Evolutionary conservation across 2,113 vertebrate genomes (phyloP), one percentile per base, ranked within the genome.

Genomic region (Furnarius figulus): DNA sequence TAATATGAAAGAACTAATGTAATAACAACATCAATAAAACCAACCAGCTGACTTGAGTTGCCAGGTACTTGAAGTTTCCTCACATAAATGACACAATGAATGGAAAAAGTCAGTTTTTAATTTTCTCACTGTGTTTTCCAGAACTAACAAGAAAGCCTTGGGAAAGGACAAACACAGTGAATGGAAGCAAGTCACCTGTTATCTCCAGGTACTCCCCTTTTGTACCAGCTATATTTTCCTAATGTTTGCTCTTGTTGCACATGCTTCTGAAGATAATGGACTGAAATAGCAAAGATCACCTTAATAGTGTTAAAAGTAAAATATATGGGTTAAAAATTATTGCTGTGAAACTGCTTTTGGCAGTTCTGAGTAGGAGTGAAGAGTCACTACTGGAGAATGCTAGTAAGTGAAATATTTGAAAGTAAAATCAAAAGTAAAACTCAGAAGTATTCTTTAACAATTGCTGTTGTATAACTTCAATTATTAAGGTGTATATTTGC

Each of bases 181-280:
- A 99, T 66, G 99, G 99, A 98, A 99, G 99, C 99, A 99, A 99
- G 97, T 99, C 99, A 42, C 99, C 99, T 81, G 99, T 99, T 90
- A 99, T 99, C 62, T 99, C 99, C 98, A 99, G 99, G 99, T 99
- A 99, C 20, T 63, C 24, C 11, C 9, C 20, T 90, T 87, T 82
- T 72, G 39, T 39, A 47, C n/a, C 68, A 83, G 19, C 50, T 79
- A 0, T 44, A 21, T 90, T 65, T 87, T 83, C 46, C 52, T 89
- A 50, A 33, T 0, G 2, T 92, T 77, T 92, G 56, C 33, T 90
- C 27, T 25, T 53, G 27, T 75, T 90, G 40, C 24, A 72, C 9
- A 2, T 81, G 42, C 44, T 79, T 42, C 52, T 89, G 17, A 71
- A 74, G 61, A 55, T 52, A 27, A 15, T 82, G 56, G 31, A 40